Evolutionary conservation across 2,888 invertebrate genomes (phyloP).

Genomic region (Flabesymbios commensalis): DNA sequence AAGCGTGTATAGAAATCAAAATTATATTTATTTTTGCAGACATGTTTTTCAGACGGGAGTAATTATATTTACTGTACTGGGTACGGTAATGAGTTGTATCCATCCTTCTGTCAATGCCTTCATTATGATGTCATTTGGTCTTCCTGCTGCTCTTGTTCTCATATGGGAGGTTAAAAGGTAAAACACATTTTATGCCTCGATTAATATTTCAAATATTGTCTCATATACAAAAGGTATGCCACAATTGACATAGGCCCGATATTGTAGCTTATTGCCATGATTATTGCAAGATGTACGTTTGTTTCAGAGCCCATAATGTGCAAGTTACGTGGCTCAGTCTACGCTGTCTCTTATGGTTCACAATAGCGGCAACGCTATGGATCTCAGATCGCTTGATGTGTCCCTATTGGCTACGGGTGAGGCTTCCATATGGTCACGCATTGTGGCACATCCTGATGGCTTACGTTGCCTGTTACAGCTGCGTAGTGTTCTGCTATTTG

Average conservation of each 20-base stretch:
- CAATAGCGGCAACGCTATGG: constrained; percentile 77
- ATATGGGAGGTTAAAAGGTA: constrained; percentile 73
- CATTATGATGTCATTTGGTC: constrained; percentile 74
- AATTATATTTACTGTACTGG: constrained; percentile 6
- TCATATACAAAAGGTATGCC: too few relatives aligned
- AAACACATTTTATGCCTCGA: constrained; percentile 35
- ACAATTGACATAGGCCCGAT: too few relatives aligned
- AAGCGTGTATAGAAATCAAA: neutral
- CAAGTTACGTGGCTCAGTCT: constrained; percentile 66
- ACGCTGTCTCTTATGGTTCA: constrained; percentile 72
- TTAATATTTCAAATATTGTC: too few relatives aligned
- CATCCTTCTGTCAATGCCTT: constrained; percentile 81
- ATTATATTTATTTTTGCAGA: constrained; percentile 6
- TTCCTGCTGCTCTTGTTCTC: constrained; percentile 73
- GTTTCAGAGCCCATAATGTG: constrained; percentile 9
- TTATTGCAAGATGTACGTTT: too few relatives aligned
- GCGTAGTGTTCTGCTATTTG: constrained; percentile 79
- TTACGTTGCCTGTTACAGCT: constrained; percentile 76
- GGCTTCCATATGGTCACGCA: constrained; percentile 82
- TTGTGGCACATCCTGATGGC: constrained; percentile 83
- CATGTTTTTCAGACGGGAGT: constrained; percentile 1
- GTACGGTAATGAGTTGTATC: constrained; percentile 71
- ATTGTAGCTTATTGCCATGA: too few relatives aligned
- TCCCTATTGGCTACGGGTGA: constrained; percentile 76
- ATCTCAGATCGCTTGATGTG: constrained; percentile 78